Conservation (phyloP, 2,888 invertebrate species). For the Dilophus febrilis region DNA sequence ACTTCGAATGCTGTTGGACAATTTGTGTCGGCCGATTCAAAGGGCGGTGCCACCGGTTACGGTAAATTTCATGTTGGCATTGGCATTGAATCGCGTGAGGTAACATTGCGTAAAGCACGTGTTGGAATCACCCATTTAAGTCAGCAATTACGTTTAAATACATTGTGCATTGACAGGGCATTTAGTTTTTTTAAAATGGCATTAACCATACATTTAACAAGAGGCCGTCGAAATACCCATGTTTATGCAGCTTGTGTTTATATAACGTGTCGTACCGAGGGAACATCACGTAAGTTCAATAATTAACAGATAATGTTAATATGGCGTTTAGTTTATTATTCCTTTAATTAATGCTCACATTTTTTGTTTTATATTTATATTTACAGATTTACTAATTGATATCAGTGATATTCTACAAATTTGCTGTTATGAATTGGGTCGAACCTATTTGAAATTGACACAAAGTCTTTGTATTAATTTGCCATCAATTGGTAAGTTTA, state of each 20-base stretch:
- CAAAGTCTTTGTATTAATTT: slow-evolving; percentile 79
- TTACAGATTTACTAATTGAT: slow-evolving; percentile 79
- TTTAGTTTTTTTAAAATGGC: slow-evolving; percentile 91
- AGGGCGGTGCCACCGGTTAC: slow-evolving; percentile 66
- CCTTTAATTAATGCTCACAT: background rate
- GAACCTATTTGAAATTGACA: slow-evolving; percentile 78
- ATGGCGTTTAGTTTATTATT: slow-evolving; percentile 3
- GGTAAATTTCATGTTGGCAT: slow-evolving; percentile 65
- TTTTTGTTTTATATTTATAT: slow-evolving; percentile 1
- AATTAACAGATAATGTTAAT: slow-evolving; percentile 22
- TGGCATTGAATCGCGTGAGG: slow-evolving; percentile 80
- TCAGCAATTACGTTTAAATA: slow-evolving; percentile 71
- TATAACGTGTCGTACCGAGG: slow-evolving; percentile 88
- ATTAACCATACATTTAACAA: slow-evolving; percentile 61
- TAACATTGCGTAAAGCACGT: slow-evolving; percentile 77
- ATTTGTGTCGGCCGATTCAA: slow-evolving; percentile 80
- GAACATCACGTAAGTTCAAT: slow-evolving; percentile 74
- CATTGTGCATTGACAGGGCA: slow-evolving; percentile 84
- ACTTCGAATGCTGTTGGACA: slow-evolving; percentile 79
- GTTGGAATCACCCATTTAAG: slow-evolving; percentile 72
- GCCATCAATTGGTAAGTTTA: slow-evolving; percentile 65
- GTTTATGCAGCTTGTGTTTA: slow-evolving; percentile 96
- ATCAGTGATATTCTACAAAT: slow-evolving; percentile 95
- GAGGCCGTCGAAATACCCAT: slow-evolving; percentile 76
- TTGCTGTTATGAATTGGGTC: slow-evolving; percentile 88